Base-by-base conservation (phyloP, 2,113 vertebrate genomes). In the Neoarius graeffei region DNA sequence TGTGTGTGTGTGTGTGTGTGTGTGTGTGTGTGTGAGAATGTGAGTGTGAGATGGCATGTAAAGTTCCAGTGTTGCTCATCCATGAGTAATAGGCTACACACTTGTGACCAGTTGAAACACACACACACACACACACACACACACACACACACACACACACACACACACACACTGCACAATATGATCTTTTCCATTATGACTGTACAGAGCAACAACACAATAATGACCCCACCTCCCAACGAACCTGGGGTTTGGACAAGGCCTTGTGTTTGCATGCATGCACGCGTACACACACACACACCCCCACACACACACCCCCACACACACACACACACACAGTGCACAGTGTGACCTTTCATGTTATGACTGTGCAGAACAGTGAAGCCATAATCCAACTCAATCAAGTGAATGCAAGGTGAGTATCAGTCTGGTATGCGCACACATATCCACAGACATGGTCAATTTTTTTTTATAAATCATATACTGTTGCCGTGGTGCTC, bases 151-250 rank as follows among this genome's bases (percentile, higher is more conserved):
- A 83, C 60, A 89, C 48, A 86, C 85, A 89, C 56, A 84, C 48
- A 90, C 91, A 91, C 84, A 56, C 69, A 88, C 74, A 86, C 59
- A 20, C 9, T 73, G 69, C 48, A 86, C 64, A 83, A 64, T 56
- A 15, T 80, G 85, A 85, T 42, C 80, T 69, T 90, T 90, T 60
- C 79, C 35, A 62, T 83, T 90, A 90, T 90, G 89, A 90, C 89
- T 90, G 59, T 80, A 74, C 54, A 64, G 17, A 66, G 20, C 59
- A 80, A 23, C 2, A 7, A 30, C 30, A 79, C 59, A 52, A 85
- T 62, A 85, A 81, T 84, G 82, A 76, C 81, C 84, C 11, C 71
- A 30, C 59, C 10, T 19, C 52, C 25, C 20, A 56, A 81, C 48
- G 17, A 79, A 6, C 15, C 54, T 80, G 42, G 60, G 74, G 85